Base-by-base conservation (phyloP, 2,797 vertebrate genomes). In the Liparis tanakae region DNA sequence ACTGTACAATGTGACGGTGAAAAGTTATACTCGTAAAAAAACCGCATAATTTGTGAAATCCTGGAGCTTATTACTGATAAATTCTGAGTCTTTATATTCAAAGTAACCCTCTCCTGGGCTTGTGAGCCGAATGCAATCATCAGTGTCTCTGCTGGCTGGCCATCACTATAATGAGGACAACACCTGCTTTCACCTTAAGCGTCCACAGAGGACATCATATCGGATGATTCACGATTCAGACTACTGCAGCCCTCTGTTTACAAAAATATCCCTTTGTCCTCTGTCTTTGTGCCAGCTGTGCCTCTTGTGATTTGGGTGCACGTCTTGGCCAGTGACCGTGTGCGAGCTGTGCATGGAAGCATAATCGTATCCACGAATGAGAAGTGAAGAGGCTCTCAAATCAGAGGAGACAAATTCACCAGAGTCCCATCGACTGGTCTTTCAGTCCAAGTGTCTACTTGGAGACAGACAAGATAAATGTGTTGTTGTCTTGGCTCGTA, bases 391-490 rank as follows among this genome's bases (percentile, higher is more conserved):
- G 64, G 69, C 70, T 82, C 56, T 63, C 6, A 56, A 88, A 80
- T 79, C 74, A 79, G 78, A 80, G 64, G 67, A 79, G 81, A 74
- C 59, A 36, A 65, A 76, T 86, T 83, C 56, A 72, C 55, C 50
- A 61, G 70, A 82, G 76, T 51, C 68, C 7, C 1, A 15, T 10
- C 20, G 18, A 78, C 68, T 74, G 79, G 66, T 73, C 81, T 87
- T 59, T 72, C 70, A 80, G 74, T 77, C 70, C n/a, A 68, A 72
- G 65, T 74, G 65, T 73, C 70, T 68, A 18, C 65, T 73, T 70
- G 44, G 50, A 77, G 81, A 85, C 62, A 70, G 77, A 62, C 54
- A 85, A 76, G 85, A 89, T 87, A 67, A 84, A 89, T 89, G 78
- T 80, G 70, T 63, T 82, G 71, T 76, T 73, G 67, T 86, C 72